Evolutionary conservation across 2,888 invertebrate genomes (phyloP).

Genomic region (Crossocerus cetratus): DNA sequence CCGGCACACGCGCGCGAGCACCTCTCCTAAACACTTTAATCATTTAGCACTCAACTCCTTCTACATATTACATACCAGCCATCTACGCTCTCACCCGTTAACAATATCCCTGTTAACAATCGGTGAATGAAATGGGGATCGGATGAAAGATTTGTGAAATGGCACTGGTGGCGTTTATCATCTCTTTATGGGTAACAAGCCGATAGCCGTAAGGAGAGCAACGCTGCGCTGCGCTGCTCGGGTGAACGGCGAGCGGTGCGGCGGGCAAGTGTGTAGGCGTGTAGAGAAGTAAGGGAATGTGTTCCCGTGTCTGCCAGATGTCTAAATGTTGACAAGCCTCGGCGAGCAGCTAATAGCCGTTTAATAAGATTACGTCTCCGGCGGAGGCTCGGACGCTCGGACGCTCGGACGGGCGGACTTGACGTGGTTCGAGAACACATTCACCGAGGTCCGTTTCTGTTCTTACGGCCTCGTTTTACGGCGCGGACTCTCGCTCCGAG

Average conservation of each 20-base stretch:
- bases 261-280: constrained; percentile 58
- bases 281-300: constrained; percentile 68
- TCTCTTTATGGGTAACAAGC: too few relatives aligned
- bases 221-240: constrained; percentile 13
- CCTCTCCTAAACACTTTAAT: too few relatives aligned
- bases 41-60: too few relatives aligned
- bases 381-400: constrained; percentile 61
- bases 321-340: constrained; percentile 76
- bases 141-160: too few relatives aligned
- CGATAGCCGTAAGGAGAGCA: constrained; percentile 26
- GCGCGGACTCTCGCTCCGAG: constrained; percentile 52
- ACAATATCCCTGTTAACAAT: too few relatives aligned
- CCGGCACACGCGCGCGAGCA: too few relatives aligned
- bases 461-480: constrained; percentile 67
- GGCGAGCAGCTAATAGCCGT: constrained; percentile 75
- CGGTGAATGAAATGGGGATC: too few relatives aligned
- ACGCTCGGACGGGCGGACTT: constrained; percentile 67
- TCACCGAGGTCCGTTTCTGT: constrained; percentile 57
- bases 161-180: too few relatives aligned
- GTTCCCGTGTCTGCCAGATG: constrained; percentile 74
- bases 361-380: constrained; percentile 74
- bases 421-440: constrained; percentile 73
- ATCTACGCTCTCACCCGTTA: too few relatives aligned
- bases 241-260: constrained; percentile 26
- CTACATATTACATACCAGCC: too few relatives aligned